These are phyloP conservation scores for Arothron firmamentum DNA, from an alignment of 2,113 vertebrate species.

Conservation along the genomic window DNA sequence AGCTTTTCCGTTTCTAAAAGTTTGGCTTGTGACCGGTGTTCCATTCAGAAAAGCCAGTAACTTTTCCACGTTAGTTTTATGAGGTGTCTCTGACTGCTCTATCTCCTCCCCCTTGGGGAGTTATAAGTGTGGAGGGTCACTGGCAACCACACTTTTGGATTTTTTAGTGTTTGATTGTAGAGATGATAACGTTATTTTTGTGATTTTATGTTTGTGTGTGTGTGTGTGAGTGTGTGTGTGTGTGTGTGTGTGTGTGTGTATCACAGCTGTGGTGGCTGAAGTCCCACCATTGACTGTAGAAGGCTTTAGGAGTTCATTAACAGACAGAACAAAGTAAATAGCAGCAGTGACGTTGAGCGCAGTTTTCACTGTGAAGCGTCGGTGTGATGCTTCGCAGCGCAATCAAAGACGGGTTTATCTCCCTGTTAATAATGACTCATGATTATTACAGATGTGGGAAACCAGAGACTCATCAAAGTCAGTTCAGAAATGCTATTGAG, in stretches of 20 bases:
- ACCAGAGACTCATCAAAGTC: not conserved
- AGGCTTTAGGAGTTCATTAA: constrained; percentile 66
- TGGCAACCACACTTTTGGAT: constrained; percentile 29
- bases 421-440: too few relatives aligned
- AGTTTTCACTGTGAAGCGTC: too few relatives aligned
- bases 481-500: not conserved
- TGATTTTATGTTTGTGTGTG: too few relatives aligned
- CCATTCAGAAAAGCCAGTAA: constrained; percentile 51
- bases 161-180: constrained; percentile 21
- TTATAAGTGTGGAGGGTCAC: constrained; percentile 30
- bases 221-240: constrained; percentile 37
- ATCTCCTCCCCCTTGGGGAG: constrained; percentile 49
- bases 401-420: too few relatives aligned
- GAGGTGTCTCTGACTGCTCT: constrained; percentile 44
- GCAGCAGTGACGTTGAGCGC: constrained; percentile 14
- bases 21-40: constrained; percentile 46
- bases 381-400: too few relatives aligned
- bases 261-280: constrained; percentile 61
- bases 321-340: constrained; percentile 54
- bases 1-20: constrained; percentile 70
- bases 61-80: constrained; percentile 69
- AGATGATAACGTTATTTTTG: not conserved
- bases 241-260: constrained; percentile 39
- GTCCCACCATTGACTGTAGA: constrained; percentile 52
- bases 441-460: too few relatives aligned